phyloP scores from a whole-genome alignment of 2,888 invertebrate species.

The Spodoptera exigua region DNA sequence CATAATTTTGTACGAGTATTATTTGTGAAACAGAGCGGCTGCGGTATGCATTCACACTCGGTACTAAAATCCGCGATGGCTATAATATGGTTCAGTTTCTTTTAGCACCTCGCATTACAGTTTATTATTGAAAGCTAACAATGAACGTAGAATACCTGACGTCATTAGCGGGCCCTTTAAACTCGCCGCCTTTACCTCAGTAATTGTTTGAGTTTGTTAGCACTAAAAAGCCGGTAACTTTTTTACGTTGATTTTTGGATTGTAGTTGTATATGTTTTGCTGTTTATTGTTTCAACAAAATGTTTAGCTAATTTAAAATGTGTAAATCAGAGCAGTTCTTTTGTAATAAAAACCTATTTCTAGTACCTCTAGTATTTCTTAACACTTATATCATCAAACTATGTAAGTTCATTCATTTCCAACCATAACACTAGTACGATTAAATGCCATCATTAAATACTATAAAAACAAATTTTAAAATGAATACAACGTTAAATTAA shows the following conservation, averaged over 20 bases:
- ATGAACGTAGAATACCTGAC: conserved; percentile 74
- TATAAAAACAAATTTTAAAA: too few species aligned
- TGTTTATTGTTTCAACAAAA: conserved; percentile 5
- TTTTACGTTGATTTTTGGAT: conserved; percentile 42
- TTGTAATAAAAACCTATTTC: too few species aligned
- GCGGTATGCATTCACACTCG: conserved; percentile 61
- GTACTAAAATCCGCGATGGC: conserved; percentile 75
- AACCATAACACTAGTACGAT: too few species aligned
- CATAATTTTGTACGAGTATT: conserved; percentile 49
- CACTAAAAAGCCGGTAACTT: conserved; percentile 48
- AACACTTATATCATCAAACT: too few species aligned
- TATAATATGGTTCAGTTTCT: conserved; percentile 77
- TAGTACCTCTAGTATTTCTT: too few species aligned
- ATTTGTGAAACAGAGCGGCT: conserved; percentile 63
- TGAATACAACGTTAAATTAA: conserved; percentile 11
- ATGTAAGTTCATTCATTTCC: too few species aligned
- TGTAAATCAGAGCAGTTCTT: too few species aligned
- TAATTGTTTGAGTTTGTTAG: conserved; percentile 57
- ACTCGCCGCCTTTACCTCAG: conserved; percentile 64
- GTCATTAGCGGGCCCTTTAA: conserved; percentile 73
- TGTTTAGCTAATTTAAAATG: conserved; percentile 5
- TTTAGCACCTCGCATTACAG: conserved; percentile 77
- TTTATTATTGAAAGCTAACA: conserved; percentile 81
- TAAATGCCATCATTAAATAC: too few species aligned
- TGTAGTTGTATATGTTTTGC: conserved; percentile 18